phyloP scores from a whole-genome alignment of 2,797 vertebrate genomes.

The Hozukius guyotensis region DNA sequence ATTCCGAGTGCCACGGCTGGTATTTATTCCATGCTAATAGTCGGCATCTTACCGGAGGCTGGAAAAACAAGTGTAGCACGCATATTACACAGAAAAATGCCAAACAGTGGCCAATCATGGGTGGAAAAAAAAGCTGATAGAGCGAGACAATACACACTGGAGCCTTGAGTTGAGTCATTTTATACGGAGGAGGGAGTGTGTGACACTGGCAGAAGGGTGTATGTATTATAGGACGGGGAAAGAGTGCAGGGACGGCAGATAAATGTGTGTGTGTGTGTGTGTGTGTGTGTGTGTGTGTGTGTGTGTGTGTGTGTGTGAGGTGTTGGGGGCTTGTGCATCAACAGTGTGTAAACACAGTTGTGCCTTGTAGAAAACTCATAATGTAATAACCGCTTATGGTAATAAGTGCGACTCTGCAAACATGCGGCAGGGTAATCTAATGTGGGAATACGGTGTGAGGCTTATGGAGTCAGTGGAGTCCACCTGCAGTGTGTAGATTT shows the following conservation, averaged over 20 bases:
- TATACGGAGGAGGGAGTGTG: conserved; percentile 2
- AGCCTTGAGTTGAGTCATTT: conserved; percentile 33
- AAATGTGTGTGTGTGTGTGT: neutral
- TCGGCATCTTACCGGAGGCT: conserved; percentile 51
- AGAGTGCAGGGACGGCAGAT: neutral
- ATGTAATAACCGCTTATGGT: conserved; percentile 43
- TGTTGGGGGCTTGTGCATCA: conserved; percentile 4
- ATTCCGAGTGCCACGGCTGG: conserved; percentile 52
- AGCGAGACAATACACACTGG: conserved; percentile 1
- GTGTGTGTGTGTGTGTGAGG: neutral
- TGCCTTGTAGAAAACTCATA: conserved; percentile 23
- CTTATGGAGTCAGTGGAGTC: conserved; percentile 4
- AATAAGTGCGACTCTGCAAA: conserved; percentile 45
- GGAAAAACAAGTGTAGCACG: conserved; percentile 44
- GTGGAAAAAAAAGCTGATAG: conserved; percentile 1
- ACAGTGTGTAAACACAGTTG: conserved; percentile 39
- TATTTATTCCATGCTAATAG: conserved; percentile 77
- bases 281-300: neutral
- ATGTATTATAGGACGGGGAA: neutral
- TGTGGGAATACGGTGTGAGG: neutral
- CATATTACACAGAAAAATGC: conserved; percentile 53
- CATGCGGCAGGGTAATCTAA: conserved; percentile 8
- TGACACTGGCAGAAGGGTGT: neutral
- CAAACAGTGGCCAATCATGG: conserved; percentile 48
- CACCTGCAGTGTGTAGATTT: neutral